Percentiles rank a stretch among this genome's conserved stretches.
Conservation (phyloP, 1,140 invertebrate species). For the Sycophila sp. region DNA sequence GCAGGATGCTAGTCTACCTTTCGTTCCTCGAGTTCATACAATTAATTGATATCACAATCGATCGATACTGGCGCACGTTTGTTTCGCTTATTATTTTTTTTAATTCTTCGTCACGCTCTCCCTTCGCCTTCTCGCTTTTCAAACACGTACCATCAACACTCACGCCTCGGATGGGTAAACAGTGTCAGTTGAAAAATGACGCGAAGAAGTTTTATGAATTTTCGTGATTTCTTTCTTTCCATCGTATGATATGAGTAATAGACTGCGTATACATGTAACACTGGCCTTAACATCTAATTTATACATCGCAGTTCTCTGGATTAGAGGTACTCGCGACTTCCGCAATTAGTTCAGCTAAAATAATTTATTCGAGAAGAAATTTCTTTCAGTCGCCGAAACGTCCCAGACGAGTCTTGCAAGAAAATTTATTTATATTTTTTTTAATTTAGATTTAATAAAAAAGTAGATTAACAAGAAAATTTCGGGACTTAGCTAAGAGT, state of each 20-base stretch:
- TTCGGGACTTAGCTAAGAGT: neutral
- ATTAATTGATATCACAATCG: slow-evolving; percentile 49
- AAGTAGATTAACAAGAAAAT: slow-evolving; percentile 25
- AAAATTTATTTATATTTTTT: too few relatives aligned
- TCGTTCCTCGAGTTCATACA: slow-evolving; percentile 38
- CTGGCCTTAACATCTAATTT: slow-evolving; percentile 67
- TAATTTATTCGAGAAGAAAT: slow-evolving; percentile 4
- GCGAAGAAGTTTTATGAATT: slow-evolving; percentile 45
- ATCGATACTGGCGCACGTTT: slow-evolving; percentile 51
- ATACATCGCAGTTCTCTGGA: slow-evolving; percentile 56
- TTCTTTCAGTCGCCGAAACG: slow-evolving; percentile 26
- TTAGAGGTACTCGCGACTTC: slow-evolving; percentile 42
- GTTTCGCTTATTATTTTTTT: slow-evolving; percentile 22
- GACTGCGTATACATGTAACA: slow-evolving; percentile 67
- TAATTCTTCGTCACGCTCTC: slow-evolving; percentile 41
- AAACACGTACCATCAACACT: slow-evolving; percentile 31
- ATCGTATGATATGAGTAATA: slow-evolving; percentile 65
- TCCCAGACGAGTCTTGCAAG: neutral
- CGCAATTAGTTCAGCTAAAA: neutral
- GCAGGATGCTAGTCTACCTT: slow-evolving; percentile 39
- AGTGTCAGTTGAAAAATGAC: slow-evolving; percentile 43
- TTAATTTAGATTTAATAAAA: slow-evolving; percentile 22
- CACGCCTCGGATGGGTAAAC: slow-evolving; percentile 23
- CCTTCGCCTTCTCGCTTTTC: slow-evolving; percentile 36
- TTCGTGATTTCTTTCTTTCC: slow-evolving; percentile 51